phyloP scores from a whole-genome alignment of 2,113 vertebrate genomes.

The Plecturocebus donacophilus region DNA sequence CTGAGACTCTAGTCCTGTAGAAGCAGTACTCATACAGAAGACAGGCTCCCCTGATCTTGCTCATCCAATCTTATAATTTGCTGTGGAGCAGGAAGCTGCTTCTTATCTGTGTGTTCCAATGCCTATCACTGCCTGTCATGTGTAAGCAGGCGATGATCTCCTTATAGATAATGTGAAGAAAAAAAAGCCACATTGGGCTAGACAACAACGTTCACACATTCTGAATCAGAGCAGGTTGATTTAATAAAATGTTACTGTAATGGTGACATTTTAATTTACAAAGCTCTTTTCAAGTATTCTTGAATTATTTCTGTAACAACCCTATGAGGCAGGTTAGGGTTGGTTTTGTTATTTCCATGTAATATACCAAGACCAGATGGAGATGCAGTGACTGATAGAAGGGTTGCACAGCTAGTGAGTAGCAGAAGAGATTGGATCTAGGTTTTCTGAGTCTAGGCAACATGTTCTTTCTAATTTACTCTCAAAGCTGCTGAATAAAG shows the following conservation, averaged over 20 bases:
- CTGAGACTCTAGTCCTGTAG: neutral
- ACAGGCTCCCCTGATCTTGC: neutral
- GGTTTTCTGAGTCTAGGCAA: conserved; percentile 21
- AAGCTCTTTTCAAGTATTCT: conserved; percentile 30
- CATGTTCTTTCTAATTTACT: conserved; percentile 20
- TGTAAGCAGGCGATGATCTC: conserved; percentile 29
- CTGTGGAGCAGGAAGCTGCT: neutral
- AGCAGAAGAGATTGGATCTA: conserved; percentile 21
- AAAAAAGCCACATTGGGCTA: neutral
- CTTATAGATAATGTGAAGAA: neutral
- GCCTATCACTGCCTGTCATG: neutral
- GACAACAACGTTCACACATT: conserved; percentile 20
- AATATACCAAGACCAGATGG: neutral
- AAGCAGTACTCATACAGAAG: neutral
- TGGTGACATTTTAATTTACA: conserved; percentile 57
- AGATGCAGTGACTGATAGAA: neutral
- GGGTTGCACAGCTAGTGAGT: neutral
- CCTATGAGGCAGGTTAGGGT: neutral
- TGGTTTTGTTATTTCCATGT: neutral
- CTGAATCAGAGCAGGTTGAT: conserved; percentile 39
- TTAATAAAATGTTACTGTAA: neutral
- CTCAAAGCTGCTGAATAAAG: neutral
- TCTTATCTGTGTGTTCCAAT: conserved; percentile 28
- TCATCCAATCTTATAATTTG: conserved; percentile 3
- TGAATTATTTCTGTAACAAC: neutral